Conservation (phyloP, 2,888 invertebrate genomes). For the Sminthurinus aureus region DNA sequence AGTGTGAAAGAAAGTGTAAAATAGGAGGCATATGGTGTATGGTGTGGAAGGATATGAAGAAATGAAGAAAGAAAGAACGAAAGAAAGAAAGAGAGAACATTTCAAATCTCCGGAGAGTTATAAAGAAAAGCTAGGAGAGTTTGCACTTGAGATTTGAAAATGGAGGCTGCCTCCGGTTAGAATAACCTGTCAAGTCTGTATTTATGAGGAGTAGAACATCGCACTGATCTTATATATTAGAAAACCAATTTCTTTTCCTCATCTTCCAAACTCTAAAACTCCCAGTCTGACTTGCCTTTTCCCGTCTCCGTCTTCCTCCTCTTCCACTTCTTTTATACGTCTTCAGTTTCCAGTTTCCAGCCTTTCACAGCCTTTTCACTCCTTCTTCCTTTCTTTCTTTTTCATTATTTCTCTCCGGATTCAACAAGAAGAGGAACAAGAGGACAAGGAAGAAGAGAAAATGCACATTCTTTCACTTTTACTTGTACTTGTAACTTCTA, state of each 20-base stretch:
- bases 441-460: not conserved
- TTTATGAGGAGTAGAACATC: slow-evolving; percentile 58
- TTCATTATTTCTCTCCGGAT: slow-evolving; percentile 37
- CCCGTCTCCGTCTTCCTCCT: not conserved
- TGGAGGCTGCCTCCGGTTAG: slow-evolving; percentile 50
- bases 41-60: not conserved
- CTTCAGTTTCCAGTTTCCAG: slow-evolving; percentile 16
- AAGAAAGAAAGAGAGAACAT: slow-evolving; percentile 30
- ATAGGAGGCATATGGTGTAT: slow-evolving; percentile 8
- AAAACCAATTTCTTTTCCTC: slow-evolving; percentile 58
- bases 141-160: slow-evolving; percentile 57
- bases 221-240: slow-evolving; percentile 57
- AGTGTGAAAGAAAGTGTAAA: too few relatives aligned
- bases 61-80: not conserved
- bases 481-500: slow-evolving; percentile 30
- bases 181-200: slow-evolving; percentile 59
- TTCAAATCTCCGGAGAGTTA: slow-evolving; percentile 54
- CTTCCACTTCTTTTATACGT: slow-evolving; percentile 6
- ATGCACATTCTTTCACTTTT: slow-evolving; percentile 22
- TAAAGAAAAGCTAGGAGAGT: slow-evolving; percentile 56
- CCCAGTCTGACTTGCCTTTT: not conserved
- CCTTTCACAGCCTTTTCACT: slow-evolving; percentile 14
- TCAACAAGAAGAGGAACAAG: not conserved
- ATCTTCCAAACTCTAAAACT: slow-evolving; percentile 30
- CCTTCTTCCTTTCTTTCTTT: not conserved